Evolutionary conservation across 2,888 invertebrate species (phyloP).

Genomic region (Cecidostiba fungosa): DNA sequence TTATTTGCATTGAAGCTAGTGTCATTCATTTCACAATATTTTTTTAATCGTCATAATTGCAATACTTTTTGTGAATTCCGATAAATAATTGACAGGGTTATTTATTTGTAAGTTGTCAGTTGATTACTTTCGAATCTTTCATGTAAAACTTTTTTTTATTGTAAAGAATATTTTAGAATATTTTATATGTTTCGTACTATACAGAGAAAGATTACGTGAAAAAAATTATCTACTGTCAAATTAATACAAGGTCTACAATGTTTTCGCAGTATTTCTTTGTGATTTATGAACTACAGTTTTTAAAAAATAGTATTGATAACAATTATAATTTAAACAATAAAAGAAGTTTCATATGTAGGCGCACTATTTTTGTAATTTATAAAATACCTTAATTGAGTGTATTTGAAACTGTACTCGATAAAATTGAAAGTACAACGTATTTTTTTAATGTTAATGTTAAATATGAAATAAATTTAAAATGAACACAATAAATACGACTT

Average conservation of each 20-base stretch:
- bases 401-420: not conserved
- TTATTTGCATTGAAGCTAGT: not conserved
- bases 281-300: slow-evolving; percentile 4
- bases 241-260: not conserved
- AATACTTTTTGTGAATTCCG: not conserved
- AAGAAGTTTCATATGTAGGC: not conserved
- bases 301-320: not conserved
- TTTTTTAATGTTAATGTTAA: slow-evolving; percentile 8
- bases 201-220: not conserved
- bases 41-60: not conserved
- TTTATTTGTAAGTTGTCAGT: not conserved
- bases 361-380: slow-evolving; percentile 7
- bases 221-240: not conserved
- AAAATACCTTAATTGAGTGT: slow-evolving; percentile 6
- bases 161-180: not conserved
- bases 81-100: not conserved
- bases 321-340: not conserved
- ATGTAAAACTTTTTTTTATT: not conserved
- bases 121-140: not conserved
- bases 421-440: slow-evolving; percentile 10
- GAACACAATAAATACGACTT: not conserved
- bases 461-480: slow-evolving; percentile 23
- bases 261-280: slow-evolving; percentile 20
- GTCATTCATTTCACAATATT: not conserved
- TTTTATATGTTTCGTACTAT: not conserved